Evolutionary conservation across 2,888 invertebrate genomes (phyloP), one percentile per base, ranked within the genome.

Genomic region (Ceramica pisi): DNA sequence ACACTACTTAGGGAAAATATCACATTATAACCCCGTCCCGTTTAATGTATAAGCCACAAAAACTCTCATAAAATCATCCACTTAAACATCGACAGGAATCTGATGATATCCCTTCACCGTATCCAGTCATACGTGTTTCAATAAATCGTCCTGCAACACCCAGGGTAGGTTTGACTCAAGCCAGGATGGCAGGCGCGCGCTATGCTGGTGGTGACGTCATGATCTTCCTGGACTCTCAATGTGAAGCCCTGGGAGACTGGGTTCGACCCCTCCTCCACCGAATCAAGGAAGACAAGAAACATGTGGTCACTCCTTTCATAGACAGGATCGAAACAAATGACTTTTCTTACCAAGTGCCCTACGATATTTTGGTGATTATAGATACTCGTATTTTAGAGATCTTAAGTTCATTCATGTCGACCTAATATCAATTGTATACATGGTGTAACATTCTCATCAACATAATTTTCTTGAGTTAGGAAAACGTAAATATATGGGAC

Each of bases 241-340:
- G 98, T 91, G 99, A 99, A 94, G 97, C 97, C 2, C 97, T 96
- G 59, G 89, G 91, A 19, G 97, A 97, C 80, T 99, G 98, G 98
- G 96, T 99, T 71, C 98, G 99, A 89, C 99, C 99, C 0, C 93
- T 99, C 38, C 95, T 99, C 72, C 97, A 98, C 60, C 96, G 98
- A 70, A 98, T 99, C 97, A 92, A 93, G 81, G 61, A 87, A 74
- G 97, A 98, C 55, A 96, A 97, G 5, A 97, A 96, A 0, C 97
- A 98, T 2, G 98, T 99, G 0, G 94, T 99, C 64, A 98, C 98
- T 72, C 99, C 99, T 1, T 97, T 99, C 72, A 99, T 99, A 81
- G 99, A 99, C 94, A 97, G 98, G 48, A 98, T 99, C 82, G 98
- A 98, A 90, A 79, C 98, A 78, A 96, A 97, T 77, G 97, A 97